Evolutionary conservation across 2,797 vertebrate genomes (phyloP).

Genomic region (Pantherophis vulpinus): DNA sequence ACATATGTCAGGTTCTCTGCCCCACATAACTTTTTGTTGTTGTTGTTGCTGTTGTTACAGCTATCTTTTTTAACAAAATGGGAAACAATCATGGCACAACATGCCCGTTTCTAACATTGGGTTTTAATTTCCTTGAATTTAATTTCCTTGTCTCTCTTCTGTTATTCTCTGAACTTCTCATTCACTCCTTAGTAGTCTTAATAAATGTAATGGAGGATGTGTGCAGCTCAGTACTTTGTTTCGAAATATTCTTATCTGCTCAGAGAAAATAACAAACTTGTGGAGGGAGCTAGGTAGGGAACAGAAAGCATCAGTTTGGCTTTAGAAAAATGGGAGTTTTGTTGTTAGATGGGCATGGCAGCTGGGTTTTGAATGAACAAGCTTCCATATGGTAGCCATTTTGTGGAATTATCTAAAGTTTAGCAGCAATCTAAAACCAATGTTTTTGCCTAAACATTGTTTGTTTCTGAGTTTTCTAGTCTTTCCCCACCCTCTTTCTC

Average conservation of each 20-base stretch:
- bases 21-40: neutral
- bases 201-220: neutral
- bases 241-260: neutral
- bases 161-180: neutral
- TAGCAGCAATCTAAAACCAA: neutral
- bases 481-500: neutral
- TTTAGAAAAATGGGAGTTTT: neutral
- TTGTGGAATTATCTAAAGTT: neutral
- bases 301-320: neutral
- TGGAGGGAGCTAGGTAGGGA: neutral
- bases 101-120: neutral
- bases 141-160: neutral
- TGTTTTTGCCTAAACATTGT: neutral
- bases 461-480: neutral
- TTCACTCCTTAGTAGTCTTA: neutral
- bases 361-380: neutral
- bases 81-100: neutral
- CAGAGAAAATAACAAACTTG: neutral
- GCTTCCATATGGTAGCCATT: neutral
- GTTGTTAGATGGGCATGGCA: neutral
- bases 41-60: neutral
- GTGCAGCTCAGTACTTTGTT: neutral
- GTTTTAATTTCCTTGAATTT: neutral
- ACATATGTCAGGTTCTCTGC: neutral
- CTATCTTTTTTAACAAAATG: neutral